Percentiles rank a stretch among this genome's conserved stretches.
These are phyloP conservation scores for Lamellibrachia luymesi DNA, from an alignment of 1,140 invertebrate genomes.

Conservation along the genomic window DNA sequence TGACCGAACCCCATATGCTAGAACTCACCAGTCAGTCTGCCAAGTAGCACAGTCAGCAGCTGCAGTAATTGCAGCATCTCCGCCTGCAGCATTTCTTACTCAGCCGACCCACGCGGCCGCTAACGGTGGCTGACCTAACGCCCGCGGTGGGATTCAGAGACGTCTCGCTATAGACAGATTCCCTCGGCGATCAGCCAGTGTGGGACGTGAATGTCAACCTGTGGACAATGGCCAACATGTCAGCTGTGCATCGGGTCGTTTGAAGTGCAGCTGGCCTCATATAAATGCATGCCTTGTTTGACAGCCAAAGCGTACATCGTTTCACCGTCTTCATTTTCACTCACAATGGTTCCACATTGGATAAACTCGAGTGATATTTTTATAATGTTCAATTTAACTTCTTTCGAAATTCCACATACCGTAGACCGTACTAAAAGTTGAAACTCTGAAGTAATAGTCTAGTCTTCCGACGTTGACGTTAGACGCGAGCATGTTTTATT, in stretches of 20 bases:
- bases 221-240: background rate
- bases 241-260: background rate
- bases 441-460: too few relatives aligned
- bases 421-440: too few relatives aligned
- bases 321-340: background rate
- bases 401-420: too few relatives aligned
- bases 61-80: background rate
- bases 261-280: background rate
- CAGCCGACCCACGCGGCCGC: background rate
- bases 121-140: background rate
- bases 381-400: too few relatives aligned
- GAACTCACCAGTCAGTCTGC: background rate
- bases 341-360: background rate
- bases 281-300: background rate
- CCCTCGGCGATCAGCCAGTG: background rate
- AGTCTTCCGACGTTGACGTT: too few relatives aligned
- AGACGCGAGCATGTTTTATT: too few relatives aligned
- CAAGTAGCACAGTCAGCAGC: background rate
- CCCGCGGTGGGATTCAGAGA: background rate
- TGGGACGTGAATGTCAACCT: background rate
- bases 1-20: background rate
- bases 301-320: background rate
- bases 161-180: background rate
- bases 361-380: too few relatives aligned
- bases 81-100: background rate